These are phyloP conservation scores for Streblospio benedicti DNA, from an alignment of 1,140 invertebrate species.

Conservation along the genomic window DNA sequence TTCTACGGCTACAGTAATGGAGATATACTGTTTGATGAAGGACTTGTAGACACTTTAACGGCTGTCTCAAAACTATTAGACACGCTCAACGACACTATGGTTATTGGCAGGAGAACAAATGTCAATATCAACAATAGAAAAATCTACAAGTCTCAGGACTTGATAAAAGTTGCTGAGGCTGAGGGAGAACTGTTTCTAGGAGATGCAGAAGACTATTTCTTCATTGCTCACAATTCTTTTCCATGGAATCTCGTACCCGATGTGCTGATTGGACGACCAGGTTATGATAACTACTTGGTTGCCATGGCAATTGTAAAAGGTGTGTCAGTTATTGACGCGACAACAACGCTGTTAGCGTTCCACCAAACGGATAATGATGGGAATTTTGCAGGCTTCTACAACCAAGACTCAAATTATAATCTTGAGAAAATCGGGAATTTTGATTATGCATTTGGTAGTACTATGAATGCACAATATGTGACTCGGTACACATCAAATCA, in stretches of 20 bases:
- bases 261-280: neutral
- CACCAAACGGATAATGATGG: neutral
- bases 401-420: too few species aligned
- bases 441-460: too few species aligned
- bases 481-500: too few species aligned
- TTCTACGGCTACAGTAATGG: constrained; percentile 3
- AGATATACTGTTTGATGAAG: neutral
- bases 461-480: too few species aligned
- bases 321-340: constrained; percentile 1
- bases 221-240: neutral
- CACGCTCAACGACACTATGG: neutral
- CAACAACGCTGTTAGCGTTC: neutral
- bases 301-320: neutral
- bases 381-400: neutral
- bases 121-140: neutral
- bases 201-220: constrained; percentile 4
- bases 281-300: constrained; percentile 2
- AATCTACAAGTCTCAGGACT: neutral
- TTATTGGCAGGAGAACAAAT: neutral
- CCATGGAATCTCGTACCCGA: neutral
- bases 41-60: neutral
- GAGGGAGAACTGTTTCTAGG: neutral
- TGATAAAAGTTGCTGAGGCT: neutral
- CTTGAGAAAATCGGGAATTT: too few species aligned
- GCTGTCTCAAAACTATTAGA: neutral